Evolutionary conservation across 2,888 invertebrate species (phyloP).

Genomic region (Sinohyriopsis cumingii): DNA sequence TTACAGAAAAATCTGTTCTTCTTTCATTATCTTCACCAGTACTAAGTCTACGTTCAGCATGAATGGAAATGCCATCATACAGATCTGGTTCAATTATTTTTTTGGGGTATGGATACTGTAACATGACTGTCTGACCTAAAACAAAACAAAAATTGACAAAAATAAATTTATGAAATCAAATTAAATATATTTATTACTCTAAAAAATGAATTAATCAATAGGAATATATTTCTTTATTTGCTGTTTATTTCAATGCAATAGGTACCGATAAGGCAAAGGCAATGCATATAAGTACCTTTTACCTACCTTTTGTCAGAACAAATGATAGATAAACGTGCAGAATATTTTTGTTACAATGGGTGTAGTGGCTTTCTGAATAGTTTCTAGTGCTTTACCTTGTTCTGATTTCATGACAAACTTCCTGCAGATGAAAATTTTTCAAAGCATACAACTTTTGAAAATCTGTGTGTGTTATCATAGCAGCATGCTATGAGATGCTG

Average conservation of each 20-base stretch:
- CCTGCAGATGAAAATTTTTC: too few relatives aligned
- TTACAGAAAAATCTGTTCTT: slow-evolving; percentile 56
- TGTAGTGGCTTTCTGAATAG: too few relatives aligned
- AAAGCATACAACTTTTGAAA: too few relatives aligned
- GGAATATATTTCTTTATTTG: background rate
- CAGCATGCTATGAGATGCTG: too few relatives aligned
- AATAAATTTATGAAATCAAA: background rate
- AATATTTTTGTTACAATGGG: too few relatives aligned
- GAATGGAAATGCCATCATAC: slow-evolving; percentile 64
- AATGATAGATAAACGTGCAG: too few relatives aligned
- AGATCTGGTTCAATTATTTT: slow-evolving; percentile 63
- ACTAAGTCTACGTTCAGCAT: slow-evolving; percentile 56
- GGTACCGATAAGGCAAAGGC: background rate
- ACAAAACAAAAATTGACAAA: slow-evolving; percentile 9
- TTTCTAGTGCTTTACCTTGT: too few relatives aligned
- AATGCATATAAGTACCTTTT: too few relatives aligned
- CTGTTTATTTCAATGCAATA: background rate
- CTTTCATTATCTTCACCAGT: background rate
- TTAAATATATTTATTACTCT: background rate
- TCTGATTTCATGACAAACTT: too few relatives aligned
- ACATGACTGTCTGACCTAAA: slow-evolving; percentile 60
- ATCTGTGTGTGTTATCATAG: too few relatives aligned
- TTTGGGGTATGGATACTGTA: slow-evolving; percentile 62
- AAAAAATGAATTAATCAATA: background rate
- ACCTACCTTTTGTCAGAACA: too few relatives aligned